A percentile compares a stretch with the other conserved stretches of the same genome.
These are phyloP conservation scores for Lophura nycthemera DNA, from an alignment of 2,113 vertebrate genomes.

Conservation along the genomic window DNA sequence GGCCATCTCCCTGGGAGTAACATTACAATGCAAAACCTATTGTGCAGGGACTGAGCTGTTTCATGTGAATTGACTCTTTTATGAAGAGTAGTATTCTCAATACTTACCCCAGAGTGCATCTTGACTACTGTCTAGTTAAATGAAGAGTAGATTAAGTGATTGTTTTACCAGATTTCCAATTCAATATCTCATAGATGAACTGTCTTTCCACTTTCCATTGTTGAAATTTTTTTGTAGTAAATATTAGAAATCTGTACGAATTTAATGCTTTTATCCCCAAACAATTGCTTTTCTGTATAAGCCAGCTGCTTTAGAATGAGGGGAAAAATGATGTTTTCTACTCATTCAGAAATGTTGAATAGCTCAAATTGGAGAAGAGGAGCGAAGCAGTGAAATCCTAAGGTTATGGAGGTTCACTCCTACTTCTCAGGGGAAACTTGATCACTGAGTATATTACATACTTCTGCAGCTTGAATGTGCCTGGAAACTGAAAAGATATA, in stretches of 20 bases:
- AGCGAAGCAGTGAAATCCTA: not conserved
- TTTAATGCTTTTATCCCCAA: not conserved
- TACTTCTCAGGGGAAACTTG: not conserved
- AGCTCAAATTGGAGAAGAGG: not conserved
- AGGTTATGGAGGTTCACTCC: not conserved
- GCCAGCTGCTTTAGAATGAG: not conserved
- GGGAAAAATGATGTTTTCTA: not conserved
- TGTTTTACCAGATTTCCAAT: constrained; percentile 1
- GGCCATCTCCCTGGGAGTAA: not conserved
- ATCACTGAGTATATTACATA: not conserved
- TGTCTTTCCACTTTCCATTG: not conserved
- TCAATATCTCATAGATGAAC: constrained; percentile 17
- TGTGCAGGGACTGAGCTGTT: not conserved
- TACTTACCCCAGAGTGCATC: not conserved
- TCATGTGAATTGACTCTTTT: not conserved
- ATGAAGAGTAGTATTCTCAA: not conserved
- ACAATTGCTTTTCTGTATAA: not conserved
- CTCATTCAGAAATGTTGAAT: not conserved
- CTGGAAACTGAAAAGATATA: not conserved
- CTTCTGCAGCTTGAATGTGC: rapidly evolving
- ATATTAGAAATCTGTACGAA: not conserved
- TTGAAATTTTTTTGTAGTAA: not conserved
- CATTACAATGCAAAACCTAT: not conserved
- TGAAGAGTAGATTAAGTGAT: not conserved
- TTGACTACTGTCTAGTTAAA: not conserved